Base-by-base conservation (phyloP, 2,888 invertebrate species). In the Drosophila nr. fundita region DNA sequence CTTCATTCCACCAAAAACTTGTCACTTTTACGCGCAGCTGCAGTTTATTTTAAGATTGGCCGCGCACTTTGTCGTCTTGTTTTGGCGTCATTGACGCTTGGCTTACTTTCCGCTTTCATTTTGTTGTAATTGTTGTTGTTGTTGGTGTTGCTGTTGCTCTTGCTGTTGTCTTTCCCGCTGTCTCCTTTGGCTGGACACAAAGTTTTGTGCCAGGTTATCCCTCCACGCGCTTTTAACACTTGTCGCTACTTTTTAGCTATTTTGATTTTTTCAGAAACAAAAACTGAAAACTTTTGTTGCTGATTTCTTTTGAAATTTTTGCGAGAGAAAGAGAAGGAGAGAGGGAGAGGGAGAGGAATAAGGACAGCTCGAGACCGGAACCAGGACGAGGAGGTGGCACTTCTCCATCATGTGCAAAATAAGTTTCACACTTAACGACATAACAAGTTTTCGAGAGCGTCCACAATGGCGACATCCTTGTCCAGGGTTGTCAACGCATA, bases 21-120 rank as follows among this genome's bases (percentile, higher is more conserved):
- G 85, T 86, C 85, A 89, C 89, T 86, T 90, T 89, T 83, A 90
- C 85, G 89, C 85, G 89, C 85, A 86, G 85, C 85, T 86, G 85
- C 90, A 86, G 85, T 89, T 86, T 86, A 90, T 86, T 86, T 86
- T 89, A 89, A 85, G 90, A 85, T 85, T 90, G 85, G 90, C 87
- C 89, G 85, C 81, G 85, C 82, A 82, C 80, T 80, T 73, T 89
- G 90, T 83, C 75, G 81, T 71, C 81, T 86, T 87, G 80, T 77
- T 78, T 85, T 74, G 69, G 76, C 74, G 52, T 62, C 74, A 73
- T 78, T 78, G 78, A 74, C 45, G 79, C 80, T 77, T 78, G 83
- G 80, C 72, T 80, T 80, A 83, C 80, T 80, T 82, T 69, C 69
- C 71, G 61, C 50, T 60, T 34, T 18, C 50, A 13, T 53, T 27